Evolutionary conservation across 2,797 vertebrate species (phyloP).

Genomic region (Catamblyrhynchus diadema): DNA sequence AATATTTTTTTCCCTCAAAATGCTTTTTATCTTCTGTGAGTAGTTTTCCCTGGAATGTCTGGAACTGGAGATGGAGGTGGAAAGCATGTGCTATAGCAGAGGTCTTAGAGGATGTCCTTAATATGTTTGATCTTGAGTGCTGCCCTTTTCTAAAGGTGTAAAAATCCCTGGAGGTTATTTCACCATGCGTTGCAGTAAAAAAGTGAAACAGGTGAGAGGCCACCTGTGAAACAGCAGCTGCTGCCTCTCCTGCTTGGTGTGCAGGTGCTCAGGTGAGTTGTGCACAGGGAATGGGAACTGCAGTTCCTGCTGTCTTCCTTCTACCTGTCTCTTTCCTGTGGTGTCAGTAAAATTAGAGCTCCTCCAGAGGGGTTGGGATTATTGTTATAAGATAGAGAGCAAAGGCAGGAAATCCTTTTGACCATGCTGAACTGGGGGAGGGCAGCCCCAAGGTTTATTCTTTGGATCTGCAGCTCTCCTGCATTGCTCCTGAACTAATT

Average conservation of each 20-base stretch:
- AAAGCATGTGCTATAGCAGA: neutral
- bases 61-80: neutral
- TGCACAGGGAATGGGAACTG: neutral
- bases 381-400: neutral
- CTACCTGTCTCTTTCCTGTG: neutral
- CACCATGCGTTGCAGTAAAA: neutral
- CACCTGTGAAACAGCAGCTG: neutral
- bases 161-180: neutral
- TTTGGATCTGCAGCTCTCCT: neutral
- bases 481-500: neutral
- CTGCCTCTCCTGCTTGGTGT: neutral
- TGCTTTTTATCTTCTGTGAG: neutral
- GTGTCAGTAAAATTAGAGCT: neutral
- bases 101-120: neutral
- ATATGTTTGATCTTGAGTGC: neutral
- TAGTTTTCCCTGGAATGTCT: neutral
- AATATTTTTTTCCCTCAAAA: neutral
- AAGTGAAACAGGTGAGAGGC: neutral
- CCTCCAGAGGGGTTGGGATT: neutral
- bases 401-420: neutral
- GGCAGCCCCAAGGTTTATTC: fast-evolving
- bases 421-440: neutral
- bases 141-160: neutral
- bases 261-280: neutral
- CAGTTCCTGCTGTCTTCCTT: neutral